phyloP scores from a whole-genome alignment of 2,113 vertebrate species.

The Spizaetus ornatus region DNA sequence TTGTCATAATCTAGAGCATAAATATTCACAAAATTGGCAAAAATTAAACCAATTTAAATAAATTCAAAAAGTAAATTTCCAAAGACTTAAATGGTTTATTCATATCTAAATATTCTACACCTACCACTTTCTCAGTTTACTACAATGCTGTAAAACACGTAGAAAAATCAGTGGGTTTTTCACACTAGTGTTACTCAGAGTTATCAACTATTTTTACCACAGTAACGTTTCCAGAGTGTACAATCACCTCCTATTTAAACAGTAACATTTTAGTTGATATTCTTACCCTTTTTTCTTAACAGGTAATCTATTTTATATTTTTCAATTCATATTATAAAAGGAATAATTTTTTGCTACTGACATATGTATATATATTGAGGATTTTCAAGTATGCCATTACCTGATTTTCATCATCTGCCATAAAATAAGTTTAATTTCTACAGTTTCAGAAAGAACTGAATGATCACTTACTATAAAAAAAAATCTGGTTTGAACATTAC shows the following conservation, averaged over 20 bases:
- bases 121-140: neutral
- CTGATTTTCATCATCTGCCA: neutral
- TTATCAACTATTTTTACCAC: neutral
- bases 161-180: neutral
- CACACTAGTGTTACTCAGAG: accelerated
- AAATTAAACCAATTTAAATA: neutral
- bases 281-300: neutral
- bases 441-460: neutral
- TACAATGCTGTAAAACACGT: neutral
- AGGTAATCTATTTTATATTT: neutral
- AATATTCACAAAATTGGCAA: neutral
- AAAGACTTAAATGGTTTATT: neutral
- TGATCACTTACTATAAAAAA: neutral
- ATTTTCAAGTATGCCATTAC: neutral
- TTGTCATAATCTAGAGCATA: neutral
- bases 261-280: neutral
- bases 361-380: neutral
- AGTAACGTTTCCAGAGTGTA: neutral
- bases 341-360: neutral
- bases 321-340: neutral
- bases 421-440: neutral
- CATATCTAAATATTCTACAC: neutral
- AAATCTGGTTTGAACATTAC: neutral
- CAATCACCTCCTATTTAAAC: neutral
- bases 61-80: neutral